Evolutionary conservation across 2,797 vertebrate genomes (phyloP).

Genomic region (Taeniopygia guttata): DNA sequence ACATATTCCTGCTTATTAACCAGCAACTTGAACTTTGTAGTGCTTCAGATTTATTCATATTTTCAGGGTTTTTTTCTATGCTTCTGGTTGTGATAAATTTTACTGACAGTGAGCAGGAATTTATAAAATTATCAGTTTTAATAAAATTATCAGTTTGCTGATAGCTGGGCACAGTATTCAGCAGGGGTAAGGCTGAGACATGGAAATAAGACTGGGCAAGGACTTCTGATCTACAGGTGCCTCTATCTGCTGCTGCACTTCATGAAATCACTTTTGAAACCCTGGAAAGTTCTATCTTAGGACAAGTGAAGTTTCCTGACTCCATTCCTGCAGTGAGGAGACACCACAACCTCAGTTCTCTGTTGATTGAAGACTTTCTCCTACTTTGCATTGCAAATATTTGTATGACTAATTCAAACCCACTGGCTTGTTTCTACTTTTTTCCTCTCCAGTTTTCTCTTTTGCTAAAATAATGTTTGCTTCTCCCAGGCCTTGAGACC

Average conservation of each 20-base stretch:
- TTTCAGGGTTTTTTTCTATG: not conserved
- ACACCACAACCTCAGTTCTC: not conserved
- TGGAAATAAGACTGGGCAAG: not conserved
- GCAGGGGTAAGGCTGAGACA: not conserved
- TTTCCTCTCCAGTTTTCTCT: not conserved
- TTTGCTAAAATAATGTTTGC: not conserved
- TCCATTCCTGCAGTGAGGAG: not conserved
- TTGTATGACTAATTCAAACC: not conserved
- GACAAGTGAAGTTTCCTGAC: not conserved
- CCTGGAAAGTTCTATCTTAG: not conserved
- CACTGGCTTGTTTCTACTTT: not conserved
- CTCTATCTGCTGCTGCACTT: not conserved
- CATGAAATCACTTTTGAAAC: not conserved
- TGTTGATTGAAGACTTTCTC: not conserved
- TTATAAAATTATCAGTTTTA: not conserved
- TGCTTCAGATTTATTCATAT: not conserved
- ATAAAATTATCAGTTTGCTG: not conserved
- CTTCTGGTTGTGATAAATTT: not conserved
- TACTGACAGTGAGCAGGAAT: not conserved
- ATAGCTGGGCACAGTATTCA: not conserved
- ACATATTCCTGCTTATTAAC: not conserved
- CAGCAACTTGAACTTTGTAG: not conserved
- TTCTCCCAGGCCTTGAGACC: not conserved
- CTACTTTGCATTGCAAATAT: not conserved
- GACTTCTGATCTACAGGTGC: not conserved